Conservation (phyloP, 2,797 vertebrate species). For the Thamnophis elegans region DNA sequence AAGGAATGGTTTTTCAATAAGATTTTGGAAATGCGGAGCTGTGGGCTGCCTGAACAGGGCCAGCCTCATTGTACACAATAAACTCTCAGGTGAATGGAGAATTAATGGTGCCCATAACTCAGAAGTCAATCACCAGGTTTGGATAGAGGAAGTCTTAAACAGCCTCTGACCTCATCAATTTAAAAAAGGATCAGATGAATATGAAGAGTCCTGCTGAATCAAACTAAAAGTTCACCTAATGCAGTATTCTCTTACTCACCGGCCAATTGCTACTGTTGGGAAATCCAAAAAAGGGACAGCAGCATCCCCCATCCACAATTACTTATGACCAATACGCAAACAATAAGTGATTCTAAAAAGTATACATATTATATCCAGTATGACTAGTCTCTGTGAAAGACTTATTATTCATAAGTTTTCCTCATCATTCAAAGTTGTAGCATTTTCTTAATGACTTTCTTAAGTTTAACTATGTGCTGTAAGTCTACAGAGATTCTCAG, state of each 20-base stretch:
- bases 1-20: neutral
- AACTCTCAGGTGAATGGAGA: neutral
- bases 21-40: neutral
- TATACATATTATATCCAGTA: neutral
- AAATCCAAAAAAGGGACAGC: neutral
- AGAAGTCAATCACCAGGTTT: neutral
- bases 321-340: neutral
- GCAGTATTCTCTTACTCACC: neutral
- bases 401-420: neutral
- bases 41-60: too few species aligned
- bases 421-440: neutral
- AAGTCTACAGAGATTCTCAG: too few species aligned
- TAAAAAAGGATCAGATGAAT: neutral
- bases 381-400: neutral
- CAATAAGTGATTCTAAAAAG: neutral
- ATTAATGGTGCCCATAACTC: too few species aligned
- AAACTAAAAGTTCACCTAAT: neutral
- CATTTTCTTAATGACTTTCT: neutral
- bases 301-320: neutral
- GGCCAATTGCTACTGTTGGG: neutral
- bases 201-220: neutral
- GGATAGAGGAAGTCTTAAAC: neutral
- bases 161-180: neutral
- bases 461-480: neutral
- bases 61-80: accelerated